These are phyloP conservation scores for Eremophila alpestris DNA, from an alignment of 2,797 vertebrate species.

Conservation along the genomic window DNA sequence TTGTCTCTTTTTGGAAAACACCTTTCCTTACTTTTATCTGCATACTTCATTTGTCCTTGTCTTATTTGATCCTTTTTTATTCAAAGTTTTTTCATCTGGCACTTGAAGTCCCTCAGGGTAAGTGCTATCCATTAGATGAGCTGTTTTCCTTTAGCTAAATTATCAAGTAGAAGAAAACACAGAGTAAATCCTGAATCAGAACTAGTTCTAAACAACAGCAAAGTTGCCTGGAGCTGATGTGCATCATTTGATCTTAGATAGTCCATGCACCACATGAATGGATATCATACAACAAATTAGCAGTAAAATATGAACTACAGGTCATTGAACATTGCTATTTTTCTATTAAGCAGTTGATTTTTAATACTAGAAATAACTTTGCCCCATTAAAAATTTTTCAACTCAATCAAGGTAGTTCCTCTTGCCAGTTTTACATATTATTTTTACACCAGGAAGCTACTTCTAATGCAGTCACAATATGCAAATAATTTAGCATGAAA, in stretches of 20 bases:
- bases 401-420: neutral
- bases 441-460: neutral
- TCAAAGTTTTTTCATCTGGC: conserved; percentile 38
- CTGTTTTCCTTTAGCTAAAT: conserved; percentile 37
- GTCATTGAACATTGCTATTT: neutral
- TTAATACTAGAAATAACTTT: neutral
- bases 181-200: conserved; percentile 40
- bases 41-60: neutral
- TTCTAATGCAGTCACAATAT: neutral
- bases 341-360: neutral
- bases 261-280: neutral
- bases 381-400: neutral
- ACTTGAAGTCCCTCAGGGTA: neutral
- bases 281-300: neutral
- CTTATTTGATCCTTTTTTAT: conserved; percentile 33
- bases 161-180: conserved; percentile 51
- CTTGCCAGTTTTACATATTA: neutral
- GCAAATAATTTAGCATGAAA: neutral
- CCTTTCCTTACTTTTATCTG: neutral
- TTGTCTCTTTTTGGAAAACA: neutral
- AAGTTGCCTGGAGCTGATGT: neutral
- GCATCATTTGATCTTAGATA: neutral
- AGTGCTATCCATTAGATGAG: neutral
- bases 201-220: conserved; percentile 14
- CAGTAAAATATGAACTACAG: neutral